Percentiles rank a stretch among this genome's conserved stretches.
phyloP scores from a whole-genome alignment of 1,140 invertebrate species.

The Drosophila simulans region DNA sequence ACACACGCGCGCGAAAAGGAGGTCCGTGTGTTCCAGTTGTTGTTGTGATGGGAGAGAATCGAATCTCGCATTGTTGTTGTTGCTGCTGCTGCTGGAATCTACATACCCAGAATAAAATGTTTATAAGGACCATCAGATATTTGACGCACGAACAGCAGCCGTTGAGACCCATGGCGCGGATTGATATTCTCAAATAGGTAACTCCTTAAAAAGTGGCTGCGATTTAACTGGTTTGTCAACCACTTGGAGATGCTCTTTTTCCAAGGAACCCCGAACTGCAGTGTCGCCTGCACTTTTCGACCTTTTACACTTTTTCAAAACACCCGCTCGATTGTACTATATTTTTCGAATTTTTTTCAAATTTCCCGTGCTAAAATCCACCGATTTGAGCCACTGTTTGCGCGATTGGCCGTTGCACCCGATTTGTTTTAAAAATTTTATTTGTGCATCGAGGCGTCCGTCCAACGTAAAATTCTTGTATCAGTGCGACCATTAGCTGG shows the following conservation, averaged over 20 bases:
- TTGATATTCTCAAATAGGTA: slow-evolving; percentile 18
- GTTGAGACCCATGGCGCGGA: slow-evolving; percentile 87
- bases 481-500: slow-evolving; percentile 23
- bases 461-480: slow-evolving; percentile 25
- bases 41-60: slow-evolving; percentile 36
- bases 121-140: slow-evolving; percentile 89
- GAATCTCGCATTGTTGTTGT: slow-evolving; percentile 41
- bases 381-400: slow-evolving; percentile 37
- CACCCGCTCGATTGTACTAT: neutral
- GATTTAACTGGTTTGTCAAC: slow-evolving; percentile 54
- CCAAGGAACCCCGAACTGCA: slow-evolving; percentile 39
- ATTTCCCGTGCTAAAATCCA: slow-evolving; percentile 24
- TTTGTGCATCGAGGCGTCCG: slow-evolving; percentile 62
- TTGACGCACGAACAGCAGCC: slow-evolving; percentile 89
- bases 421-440: slow-evolving; percentile 64
- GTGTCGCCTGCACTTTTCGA: slow-evolving; percentile 27
- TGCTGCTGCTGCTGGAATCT: slow-evolving; percentile 24
- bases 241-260: slow-evolving; percentile 46
- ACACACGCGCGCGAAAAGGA: slow-evolving; percentile 13
- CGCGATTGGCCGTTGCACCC: slow-evolving; percentile 52
- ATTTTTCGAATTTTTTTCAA: slow-evolving; percentile 6
- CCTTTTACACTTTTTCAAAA: slow-evolving; percentile 18
- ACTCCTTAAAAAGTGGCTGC: slow-evolving; percentile 25
- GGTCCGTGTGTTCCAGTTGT: slow-evolving; percentile 65
- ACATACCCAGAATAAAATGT: slow-evolving; percentile 90